Percentiles rank a stretch among this genome's conserved stretches.
phyloP scores from a whole-genome alignment of 2,797 vertebrate species.

The Gouania willdenowi region DNA sequence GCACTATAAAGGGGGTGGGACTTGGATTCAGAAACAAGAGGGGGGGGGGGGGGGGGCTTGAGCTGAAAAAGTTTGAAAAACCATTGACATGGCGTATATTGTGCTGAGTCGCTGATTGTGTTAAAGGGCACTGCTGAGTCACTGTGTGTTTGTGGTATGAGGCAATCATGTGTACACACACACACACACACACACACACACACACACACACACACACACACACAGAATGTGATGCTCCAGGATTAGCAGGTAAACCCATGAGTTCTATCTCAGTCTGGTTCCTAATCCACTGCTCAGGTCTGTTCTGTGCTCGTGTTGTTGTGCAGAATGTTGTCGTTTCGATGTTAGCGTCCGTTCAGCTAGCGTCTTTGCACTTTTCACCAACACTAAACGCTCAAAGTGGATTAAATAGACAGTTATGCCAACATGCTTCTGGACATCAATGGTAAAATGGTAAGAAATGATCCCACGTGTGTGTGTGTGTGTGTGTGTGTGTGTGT shows the following conservation, averaged over 20 bases:
- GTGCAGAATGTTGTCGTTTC: slow-evolving; percentile 1
- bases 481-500: neutral
- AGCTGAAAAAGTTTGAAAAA: too few species aligned
- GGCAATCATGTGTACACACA: slow-evolving; percentile 11
- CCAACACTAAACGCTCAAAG: neutral
- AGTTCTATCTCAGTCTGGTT: slow-evolving; percentile 33
- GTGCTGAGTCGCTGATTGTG: too few species aligned
- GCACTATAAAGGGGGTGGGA: too few species aligned
- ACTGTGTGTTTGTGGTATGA: slow-evolving; percentile 3
- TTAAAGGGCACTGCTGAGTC: slow-evolving; percentile 18
- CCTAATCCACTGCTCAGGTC: slow-evolving; percentile 54
- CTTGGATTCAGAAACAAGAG: too few species aligned
- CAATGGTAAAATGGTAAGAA: slow-evolving; percentile 62
- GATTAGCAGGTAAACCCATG: slow-evolving; percentile 57
- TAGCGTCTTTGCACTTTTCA: neutral
- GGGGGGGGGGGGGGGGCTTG: too few species aligned
- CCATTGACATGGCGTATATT: too few species aligned
- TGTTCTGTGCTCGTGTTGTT: too few species aligned
- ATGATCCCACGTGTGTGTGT: neutral
- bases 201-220: neutral
- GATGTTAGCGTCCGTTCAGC: neutral
- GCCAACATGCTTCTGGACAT: slow-evolving; percentile 59
- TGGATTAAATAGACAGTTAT: slow-evolving; percentile 18
- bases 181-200: slow-evolving; percentile 2
- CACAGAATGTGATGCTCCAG: slow-evolving; percentile 28